phyloP scores from a whole-genome alignment of 2,113 vertebrate genomes.

The Phalacrocorax brasilianus region DNA sequence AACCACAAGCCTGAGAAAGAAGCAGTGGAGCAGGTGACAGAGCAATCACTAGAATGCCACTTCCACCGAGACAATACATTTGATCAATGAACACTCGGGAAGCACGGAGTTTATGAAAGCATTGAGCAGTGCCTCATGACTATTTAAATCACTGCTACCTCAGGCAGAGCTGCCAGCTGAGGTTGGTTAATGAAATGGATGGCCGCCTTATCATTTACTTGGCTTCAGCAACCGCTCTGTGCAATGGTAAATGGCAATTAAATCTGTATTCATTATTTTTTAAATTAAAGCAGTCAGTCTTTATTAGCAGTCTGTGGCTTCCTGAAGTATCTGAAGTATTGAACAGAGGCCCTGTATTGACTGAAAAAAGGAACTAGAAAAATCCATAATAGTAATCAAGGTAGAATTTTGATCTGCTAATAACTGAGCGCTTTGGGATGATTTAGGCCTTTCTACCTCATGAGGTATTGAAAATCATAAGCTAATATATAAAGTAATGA shows the following conservation, averaged over 20 bases:
- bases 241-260: background rate
- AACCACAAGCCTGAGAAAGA: background rate
- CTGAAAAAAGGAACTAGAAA: background rate
- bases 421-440: background rate
- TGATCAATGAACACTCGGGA: accelerated
- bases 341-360: background rate
- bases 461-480: background rate
- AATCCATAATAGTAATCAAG: background rate
- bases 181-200: background rate
- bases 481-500: background rate
- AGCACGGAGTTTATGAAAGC: background rate
- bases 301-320: background rate
- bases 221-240: background rate
- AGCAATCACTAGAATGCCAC: background rate
- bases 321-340: background rate
- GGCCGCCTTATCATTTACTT: background rate
- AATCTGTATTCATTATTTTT: background rate
- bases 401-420: background rate
- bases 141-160: background rate
- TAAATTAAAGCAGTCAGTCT: background rate
- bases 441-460: background rate
- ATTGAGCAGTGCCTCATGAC: background rate
- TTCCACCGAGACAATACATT: accelerated
- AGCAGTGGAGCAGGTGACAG: background rate
- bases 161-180: background rate